Evolutionary conservation across 2,888 invertebrate genomes (phyloP), one percentile per base, ranked within the genome.

Genomic region (Himalopsyche japonica): DNA sequence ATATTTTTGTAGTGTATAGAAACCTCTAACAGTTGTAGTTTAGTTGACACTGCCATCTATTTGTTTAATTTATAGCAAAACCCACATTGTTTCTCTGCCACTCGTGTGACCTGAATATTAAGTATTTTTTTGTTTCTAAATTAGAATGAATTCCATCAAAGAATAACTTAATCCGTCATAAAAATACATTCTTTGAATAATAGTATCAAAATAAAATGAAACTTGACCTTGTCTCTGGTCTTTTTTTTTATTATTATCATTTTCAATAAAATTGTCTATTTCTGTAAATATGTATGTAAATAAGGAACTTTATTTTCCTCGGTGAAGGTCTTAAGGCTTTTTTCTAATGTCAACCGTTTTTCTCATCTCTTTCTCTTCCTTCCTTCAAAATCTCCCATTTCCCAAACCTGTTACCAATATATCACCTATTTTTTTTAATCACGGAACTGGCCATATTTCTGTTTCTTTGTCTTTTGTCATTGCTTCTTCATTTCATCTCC

Each of bases 331-430:
- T 81, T 48, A 34, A 43, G 49, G 82, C 82, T 84, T 85, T 82
- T 81, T 86, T 86, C 85, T 86, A 86, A 87, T 86, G 83, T 85
- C 83, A 48, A 83, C 83, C 86, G 82, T 82, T 87, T 86, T 86
- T 87, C 85, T 87, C 78, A 79, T 81, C 81, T 86, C 85, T 86
- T n/a, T n/a, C 64, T 49, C 84, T 82, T 79, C 81, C 78, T 79
- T 64, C 80, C 77, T 48, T 81, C 32, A 80, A 81, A 79, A 76
- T 79, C 48, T 84, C 82, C 82, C 81, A 82, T 76, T 79, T 79
- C 81, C 80, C 30, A 47, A 76, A 43, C 43, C 43, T 85, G 43
- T 27, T 81, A n/a, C n/a, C n/a, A 47, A 37, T 49, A 24, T 27
- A 27, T 47, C 18, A 79, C 30, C 47, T 34, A 34, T 70, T 5